Percentiles rank a stretch among this genome's conserved stretches.
Evolutionary conservation across 2,797 vertebrate species (phyloP).

Genomic region (Pangasius mekongensis): DNA sequence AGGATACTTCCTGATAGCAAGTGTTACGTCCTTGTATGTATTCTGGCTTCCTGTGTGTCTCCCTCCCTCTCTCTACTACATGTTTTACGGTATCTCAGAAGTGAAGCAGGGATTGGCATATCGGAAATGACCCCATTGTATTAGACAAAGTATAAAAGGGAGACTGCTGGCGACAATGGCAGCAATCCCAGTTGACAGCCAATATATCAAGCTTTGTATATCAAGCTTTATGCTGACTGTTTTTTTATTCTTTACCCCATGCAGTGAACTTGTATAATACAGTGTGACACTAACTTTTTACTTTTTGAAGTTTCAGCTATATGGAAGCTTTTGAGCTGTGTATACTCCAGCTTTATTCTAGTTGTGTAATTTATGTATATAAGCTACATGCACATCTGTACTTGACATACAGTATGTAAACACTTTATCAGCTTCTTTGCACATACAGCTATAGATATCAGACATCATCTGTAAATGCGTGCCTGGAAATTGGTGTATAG

Average conservation of each 20-base stretch:
- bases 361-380: neutral
- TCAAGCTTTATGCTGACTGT: no score
- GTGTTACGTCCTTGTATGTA: neutral
- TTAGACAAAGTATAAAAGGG: no score
- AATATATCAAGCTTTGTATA: no score
- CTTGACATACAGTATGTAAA: neutral
- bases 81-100: neutral
- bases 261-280: no score
- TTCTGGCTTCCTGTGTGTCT: neutral
- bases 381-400: neutral
- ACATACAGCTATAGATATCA: neutral
- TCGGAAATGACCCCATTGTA: no score
- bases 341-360: neutral
- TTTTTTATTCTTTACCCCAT: no score
- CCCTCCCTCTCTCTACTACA: neutral
- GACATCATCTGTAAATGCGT: neutral
- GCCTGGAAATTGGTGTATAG: neutral
- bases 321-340: no score
- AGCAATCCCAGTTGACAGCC: no score
- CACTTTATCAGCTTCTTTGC: neutral
- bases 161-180: no score
- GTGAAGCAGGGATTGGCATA: neutral
- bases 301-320: neutral
- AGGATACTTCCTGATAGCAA: neutral
- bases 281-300: no score